Percentiles rank a stretch among this genome's conserved stretches.
Conservation (phyloP, 1,140 invertebrate species). For the Coboldia fuscipes region DNA sequence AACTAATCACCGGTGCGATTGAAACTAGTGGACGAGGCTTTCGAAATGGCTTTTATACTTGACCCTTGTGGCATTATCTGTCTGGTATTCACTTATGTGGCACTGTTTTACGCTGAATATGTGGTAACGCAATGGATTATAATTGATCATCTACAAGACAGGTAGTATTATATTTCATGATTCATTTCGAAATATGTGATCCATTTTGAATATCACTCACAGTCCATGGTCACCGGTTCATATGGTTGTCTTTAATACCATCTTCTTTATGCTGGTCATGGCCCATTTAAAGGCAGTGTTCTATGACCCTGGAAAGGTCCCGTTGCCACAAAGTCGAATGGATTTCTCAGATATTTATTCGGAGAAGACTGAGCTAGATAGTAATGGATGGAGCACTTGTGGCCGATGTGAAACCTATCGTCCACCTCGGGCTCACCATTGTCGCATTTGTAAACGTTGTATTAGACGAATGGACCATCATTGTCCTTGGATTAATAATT, state of each 20-base stretch:
- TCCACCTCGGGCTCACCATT: constrained; percentile 72
- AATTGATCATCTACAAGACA: constrained; percentile 56
- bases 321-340: constrained; percentile 52
- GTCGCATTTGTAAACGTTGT: constrained; percentile 67
- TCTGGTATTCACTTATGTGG: constrained; percentile 60
- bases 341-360: constrained; percentile 73
- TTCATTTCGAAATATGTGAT: constrained; percentile 1
- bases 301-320: constrained; percentile 75
- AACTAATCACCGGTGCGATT: too few relatives aligned
- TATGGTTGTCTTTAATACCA: constrained; percentile 58
- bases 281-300: constrained; percentile 68
- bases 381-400: constrained; percentile 70
- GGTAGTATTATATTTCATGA: constrained; percentile 26
- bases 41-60: constrained; percentile 32
- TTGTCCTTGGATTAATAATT: constrained; percentile 77
- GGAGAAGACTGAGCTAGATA: constrained; percentile 23
- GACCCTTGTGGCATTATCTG: constrained; percentile 81
- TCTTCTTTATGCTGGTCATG: constrained; percentile 53
- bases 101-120: constrained; percentile 79
- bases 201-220: constrained; percentile 16
- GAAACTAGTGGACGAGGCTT: too few relatives aligned
- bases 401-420: constrained; percentile 64
- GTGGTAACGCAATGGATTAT: constrained; percentile 73
- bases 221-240: constrained; percentile 75
- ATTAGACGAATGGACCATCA: constrained; percentile 72